Conservation (phyloP, 2,888 invertebrate genomes). For the Drosophila longiperda region DNA sequence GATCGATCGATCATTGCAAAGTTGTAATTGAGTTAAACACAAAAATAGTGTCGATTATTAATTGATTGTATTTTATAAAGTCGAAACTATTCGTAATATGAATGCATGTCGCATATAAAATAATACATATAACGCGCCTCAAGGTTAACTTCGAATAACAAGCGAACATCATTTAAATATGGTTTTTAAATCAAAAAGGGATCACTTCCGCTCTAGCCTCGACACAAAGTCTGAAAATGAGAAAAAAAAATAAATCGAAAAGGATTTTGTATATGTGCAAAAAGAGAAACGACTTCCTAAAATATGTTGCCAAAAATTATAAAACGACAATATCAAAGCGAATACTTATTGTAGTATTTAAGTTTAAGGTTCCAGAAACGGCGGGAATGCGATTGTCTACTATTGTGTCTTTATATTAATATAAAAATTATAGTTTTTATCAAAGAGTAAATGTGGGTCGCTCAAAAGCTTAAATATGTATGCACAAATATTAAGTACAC, state of each 20-base stretch:
- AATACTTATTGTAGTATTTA: background rate
- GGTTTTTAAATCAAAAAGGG: background rate
- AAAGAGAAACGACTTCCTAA: background rate
- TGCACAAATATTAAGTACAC: background rate
- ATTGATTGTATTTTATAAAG: background rate
- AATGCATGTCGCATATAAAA: conserved; percentile 3
- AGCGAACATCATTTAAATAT: background rate
- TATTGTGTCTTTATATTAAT: background rate
- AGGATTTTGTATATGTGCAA: background rate
- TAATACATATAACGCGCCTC: background rate
- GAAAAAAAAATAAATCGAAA: background rate
- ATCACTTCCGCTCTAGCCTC: background rate
- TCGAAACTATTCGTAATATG: background rate
- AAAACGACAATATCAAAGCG: background rate
- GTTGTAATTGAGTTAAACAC: background rate
- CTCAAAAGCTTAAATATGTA: background rate
- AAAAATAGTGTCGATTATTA: background rate
- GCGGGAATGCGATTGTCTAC: background rate
- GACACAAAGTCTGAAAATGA: background rate
- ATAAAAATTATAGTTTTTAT: background rate
- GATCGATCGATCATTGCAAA: conserved; percentile 1
- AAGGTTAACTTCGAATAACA: background rate
- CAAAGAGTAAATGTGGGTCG: background rate
- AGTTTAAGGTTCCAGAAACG: background rate
- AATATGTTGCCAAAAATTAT: background rate